Percentiles rank a stretch among this genome's conserved stretches.
Evolutionary conservation across 2,113 vertebrate genomes (phyloP).

Genomic region (Phodopus roborovskii): DNA sequence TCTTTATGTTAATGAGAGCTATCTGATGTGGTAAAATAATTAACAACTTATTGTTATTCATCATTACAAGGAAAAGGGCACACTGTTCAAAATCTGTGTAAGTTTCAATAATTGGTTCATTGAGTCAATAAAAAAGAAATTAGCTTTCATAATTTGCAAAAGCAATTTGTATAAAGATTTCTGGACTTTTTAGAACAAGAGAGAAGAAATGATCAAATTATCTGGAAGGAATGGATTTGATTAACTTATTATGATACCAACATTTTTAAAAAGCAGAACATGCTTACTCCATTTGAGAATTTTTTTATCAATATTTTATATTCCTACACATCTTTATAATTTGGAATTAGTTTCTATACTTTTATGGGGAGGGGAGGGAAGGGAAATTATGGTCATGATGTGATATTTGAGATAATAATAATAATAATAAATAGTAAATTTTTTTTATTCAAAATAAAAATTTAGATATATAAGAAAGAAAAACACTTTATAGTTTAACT

Average conservation of each 20-base stretch:
- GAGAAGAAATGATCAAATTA: not conserved
- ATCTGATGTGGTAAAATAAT: constrained; percentile 68
- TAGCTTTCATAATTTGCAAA: constrained; percentile 35
- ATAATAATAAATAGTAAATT: not conserved
- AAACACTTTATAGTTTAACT: not conserved
- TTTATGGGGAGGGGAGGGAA: not conserved
- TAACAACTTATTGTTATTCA: not conserved
- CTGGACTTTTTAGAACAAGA: constrained; percentile 3
- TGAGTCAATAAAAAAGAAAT: constrained; percentile 57
- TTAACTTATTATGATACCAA: constrained; percentile 3
- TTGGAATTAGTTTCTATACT: not conserved
- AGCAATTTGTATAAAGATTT: constrained; percentile 1
- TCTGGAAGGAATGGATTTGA: not conserved
- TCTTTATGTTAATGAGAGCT: constrained; percentile 15
- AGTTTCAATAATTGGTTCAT: not conserved
- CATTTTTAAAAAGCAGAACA: constrained; percentile 4
- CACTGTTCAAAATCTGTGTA: not conserved
- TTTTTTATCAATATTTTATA: constrained; percentile 26
- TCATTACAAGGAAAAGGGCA: constrained; percentile 10
- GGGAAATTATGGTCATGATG: not conserved
- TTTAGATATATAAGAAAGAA: not conserved
- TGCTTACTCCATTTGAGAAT: not conserved
- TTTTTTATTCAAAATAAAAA: not conserved
- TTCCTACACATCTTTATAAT: not conserved
- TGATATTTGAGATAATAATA: not conserved